Evolutionary conservation across 2,797 vertebrate genomes (phyloP).

Genomic region (Pyrocephalus nanus): DNA sequence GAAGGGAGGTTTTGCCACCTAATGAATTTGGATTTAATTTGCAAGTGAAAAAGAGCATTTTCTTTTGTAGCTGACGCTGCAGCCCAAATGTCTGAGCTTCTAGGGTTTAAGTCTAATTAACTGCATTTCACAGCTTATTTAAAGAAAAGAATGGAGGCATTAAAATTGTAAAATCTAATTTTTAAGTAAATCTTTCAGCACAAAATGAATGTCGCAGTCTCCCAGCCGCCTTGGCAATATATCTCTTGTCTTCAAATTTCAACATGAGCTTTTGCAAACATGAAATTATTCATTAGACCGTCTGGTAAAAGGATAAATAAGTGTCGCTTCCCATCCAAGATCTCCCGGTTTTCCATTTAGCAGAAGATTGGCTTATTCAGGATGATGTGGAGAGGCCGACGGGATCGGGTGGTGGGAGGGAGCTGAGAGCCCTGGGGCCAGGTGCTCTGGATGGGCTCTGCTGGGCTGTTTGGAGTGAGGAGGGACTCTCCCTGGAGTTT

Average conservation of each 20-base stretch:
- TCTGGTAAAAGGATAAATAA: conserved; percentile 83
- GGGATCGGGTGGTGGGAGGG: neutral
- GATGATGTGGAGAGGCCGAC: conserved; percentile 4
- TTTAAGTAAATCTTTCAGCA: conserved; percentile 86
- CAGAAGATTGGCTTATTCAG: conserved; percentile 47
- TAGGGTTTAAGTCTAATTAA: conserved; percentile 85
- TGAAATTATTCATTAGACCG: conserved; percentile 84
- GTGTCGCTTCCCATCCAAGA: conserved; percentile 77
- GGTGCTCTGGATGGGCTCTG: neutral
- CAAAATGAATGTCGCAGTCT: conserved; percentile 81
- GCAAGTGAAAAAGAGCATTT: conserved; percentile 80
- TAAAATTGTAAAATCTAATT: conserved; percentile 85
- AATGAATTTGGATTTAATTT: conserved; percentile 81
- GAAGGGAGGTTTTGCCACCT: conserved; percentile 49
- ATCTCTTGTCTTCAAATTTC: conserved; percentile 83
- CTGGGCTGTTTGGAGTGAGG: fast-evolving
- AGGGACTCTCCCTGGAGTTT: neutral
- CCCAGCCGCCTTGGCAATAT: conserved; percentile 79
- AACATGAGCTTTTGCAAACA: conserved; percentile 83
- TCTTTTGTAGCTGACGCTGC: conserved; percentile 79
- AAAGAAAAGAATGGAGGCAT: conserved; percentile 85
- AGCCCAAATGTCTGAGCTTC: conserved; percentile 80
- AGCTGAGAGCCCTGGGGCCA: fast-evolving
- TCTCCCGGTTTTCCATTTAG: conserved; percentile 70
- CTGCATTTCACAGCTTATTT: conserved; percentile 84